These are phyloP conservation scores for Phaonia tiefii DNA, from an alignment of 2,888 invertebrate species.

Conservation along the genomic window DNA sequence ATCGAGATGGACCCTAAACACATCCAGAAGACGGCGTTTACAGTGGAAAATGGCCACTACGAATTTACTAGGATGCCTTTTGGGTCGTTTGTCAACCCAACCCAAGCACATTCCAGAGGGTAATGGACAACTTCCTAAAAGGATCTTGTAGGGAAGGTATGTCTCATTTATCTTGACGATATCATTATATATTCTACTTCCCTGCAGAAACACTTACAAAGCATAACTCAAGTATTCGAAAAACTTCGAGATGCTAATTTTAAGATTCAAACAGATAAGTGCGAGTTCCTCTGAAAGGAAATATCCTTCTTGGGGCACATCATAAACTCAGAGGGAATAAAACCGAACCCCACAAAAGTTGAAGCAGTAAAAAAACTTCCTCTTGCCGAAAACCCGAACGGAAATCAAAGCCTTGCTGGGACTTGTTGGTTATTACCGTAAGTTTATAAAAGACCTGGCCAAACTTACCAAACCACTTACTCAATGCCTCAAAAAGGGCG, in stretches of 20 bases:
- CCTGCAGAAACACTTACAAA: background rate
- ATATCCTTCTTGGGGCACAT: constrained; percentile 33
- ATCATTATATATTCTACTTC: constrained; percentile 45
- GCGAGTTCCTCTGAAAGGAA: constrained; percentile 43
- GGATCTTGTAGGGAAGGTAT: too few relatives aligned
- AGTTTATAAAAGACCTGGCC: too few relatives aligned
- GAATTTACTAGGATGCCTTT: constrained; percentile 29
- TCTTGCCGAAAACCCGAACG: constrained; percentile 12
- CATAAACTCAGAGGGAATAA: constrained; percentile 34
- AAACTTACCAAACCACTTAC: too few relatives aligned
- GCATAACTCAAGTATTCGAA: constrained; percentile 21
- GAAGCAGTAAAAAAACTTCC: constrained; percentile 34
- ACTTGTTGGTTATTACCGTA: too few relatives aligned
- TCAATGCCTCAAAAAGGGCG: too few relatives aligned
- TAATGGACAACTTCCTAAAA: constrained; percentile 51
- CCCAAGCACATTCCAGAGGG: constrained; percentile 49
- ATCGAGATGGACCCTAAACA: constrained; percentile 49
- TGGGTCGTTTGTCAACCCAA: constrained; percentile 44
- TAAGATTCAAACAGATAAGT: constrained; percentile 40
- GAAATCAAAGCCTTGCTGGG: constrained; percentile 35
- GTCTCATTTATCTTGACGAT: constrained; percentile 53
- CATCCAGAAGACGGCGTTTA: constrained; percentile 45
- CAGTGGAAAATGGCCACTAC: constrained; percentile 34
- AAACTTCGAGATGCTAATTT: constrained; percentile 35
- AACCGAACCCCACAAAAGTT: constrained; percentile 23